Evolutionary conservation across 2,888 invertebrate species (phyloP).

Genomic region (Pristionchus maxplancki): DNA sequence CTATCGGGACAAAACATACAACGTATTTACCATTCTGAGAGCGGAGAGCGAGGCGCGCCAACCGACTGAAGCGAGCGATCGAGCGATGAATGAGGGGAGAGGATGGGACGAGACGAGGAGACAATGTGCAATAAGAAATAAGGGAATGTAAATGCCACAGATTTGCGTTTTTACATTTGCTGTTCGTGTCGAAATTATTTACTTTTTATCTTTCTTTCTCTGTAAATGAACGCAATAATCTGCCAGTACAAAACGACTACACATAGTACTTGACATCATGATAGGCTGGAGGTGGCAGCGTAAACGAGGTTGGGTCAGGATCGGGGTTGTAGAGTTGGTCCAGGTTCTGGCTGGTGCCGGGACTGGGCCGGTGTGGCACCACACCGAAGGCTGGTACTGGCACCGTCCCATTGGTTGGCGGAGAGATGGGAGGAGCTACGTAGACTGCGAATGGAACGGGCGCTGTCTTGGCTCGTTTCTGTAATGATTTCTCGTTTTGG

Average conservation of each 20-base stretch:
- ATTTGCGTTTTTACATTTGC: too few species aligned
- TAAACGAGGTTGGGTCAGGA: not conserved
- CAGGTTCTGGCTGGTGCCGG: not conserved
- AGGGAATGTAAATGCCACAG: not conserved
- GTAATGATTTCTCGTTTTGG: not conserved
- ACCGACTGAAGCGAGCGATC: not conserved
- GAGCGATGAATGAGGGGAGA: not conserved
- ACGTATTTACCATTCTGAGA: not conserved
- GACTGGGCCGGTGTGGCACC: not conserved
- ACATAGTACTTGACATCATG: conserved; percentile 4
- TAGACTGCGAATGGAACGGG: not conserved
- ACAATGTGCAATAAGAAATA: not conserved
- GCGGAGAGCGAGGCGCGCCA: not conserved
- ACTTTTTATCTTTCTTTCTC: not conserved
- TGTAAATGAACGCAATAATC: not conserved
- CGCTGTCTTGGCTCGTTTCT: conserved; percentile 1
- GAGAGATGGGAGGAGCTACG: not conserved
- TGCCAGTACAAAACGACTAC: not conserved
- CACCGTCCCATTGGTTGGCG: not conserved
- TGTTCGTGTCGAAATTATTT: not conserved
- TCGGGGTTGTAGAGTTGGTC: not conserved
- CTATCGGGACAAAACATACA: not conserved
- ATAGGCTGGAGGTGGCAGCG: not conserved
- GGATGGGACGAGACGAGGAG: not conserved
- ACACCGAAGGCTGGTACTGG: not conserved